These are phyloP conservation scores for Nothocercus nigrocapillus DNA, from an alignment of 2,113 vertebrate genomes.

Conservation along the genomic window DNA sequence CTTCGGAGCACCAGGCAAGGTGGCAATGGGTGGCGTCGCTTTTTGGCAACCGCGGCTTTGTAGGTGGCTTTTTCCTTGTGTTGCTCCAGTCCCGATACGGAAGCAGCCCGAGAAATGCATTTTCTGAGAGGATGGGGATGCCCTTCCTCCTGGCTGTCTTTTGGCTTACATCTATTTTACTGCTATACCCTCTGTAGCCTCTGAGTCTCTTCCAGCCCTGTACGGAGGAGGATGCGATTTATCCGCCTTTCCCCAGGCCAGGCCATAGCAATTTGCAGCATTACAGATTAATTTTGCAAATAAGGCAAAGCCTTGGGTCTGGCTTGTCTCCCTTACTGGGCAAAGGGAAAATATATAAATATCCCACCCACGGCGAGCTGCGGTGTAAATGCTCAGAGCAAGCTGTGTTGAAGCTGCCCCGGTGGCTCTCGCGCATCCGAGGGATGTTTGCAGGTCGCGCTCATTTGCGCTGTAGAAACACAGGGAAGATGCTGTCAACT, in stretches of 20 bases:
- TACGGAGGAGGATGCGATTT: background rate
- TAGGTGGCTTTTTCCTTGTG: background rate
- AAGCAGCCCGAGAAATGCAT: background rate
- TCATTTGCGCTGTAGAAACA: background rate
- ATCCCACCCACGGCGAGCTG: background rate
- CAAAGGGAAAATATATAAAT: rapidly evolving
- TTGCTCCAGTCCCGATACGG: background rate
- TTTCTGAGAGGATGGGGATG: background rate
- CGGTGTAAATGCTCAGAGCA: background rate
- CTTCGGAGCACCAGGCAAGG: background rate
- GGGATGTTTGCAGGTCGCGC: background rate
- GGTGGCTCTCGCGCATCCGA: background rate
- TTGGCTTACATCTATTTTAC: background rate
- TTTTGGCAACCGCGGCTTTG: background rate
- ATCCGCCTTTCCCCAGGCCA: background rate
- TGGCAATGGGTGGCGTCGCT: background rate
- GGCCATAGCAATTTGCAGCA: background rate
- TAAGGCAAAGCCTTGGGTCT: background rate
- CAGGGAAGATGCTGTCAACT: background rate
- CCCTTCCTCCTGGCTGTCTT: rapidly evolving
- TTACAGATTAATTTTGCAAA: background rate
- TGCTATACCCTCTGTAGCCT: background rate
- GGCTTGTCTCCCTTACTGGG: background rate
- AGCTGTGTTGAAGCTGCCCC: rapidly evolving
- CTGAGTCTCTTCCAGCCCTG: rapidly evolving